Conservation (phyloP, 2,888 invertebrate genomes). For the Drosophila rubida region DNA sequence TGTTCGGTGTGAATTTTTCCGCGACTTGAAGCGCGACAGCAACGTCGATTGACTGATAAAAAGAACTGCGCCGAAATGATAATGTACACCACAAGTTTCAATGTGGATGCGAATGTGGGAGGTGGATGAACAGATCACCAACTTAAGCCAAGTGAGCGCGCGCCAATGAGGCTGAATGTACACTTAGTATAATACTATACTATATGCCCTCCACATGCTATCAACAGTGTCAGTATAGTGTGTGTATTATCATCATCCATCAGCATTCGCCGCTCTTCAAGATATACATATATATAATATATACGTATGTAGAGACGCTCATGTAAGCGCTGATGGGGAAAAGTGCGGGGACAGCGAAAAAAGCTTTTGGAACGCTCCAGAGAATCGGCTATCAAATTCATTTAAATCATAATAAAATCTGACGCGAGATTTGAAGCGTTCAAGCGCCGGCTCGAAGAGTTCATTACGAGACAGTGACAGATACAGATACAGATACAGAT, state of each 20-base stretch:
- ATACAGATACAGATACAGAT: not conserved
- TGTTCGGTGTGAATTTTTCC: constrained; percentile 49
- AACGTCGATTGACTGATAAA: constrained; percentile 73
- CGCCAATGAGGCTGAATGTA: constrained; percentile 72
- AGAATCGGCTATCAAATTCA: constrained; percentile 70
- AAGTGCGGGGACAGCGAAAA: constrained; percentile 27
- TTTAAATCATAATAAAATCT: constrained; percentile 76
- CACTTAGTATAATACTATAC: constrained; percentile 54
- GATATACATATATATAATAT: not conserved
- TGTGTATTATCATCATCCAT: constrained; percentile 24
- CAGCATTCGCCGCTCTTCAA: constrained; percentile 6
- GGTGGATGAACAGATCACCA: constrained; percentile 47
- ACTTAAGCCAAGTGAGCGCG: constrained; percentile 55
- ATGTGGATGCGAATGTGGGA: constrained; percentile 47
- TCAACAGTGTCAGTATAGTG: constrained; percentile 38
- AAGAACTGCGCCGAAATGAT: constrained; percentile 76
- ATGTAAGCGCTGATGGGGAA: constrained; percentile 25
- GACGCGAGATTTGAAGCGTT: constrained; percentile 50
- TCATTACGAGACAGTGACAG: constrained; percentile 3
- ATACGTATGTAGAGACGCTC: not conserved
- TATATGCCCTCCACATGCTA: constrained; percentile 33
- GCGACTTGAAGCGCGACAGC: constrained; percentile 65
- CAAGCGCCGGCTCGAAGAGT: constrained; percentile 46
- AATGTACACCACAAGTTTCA: constrained; percentile 50
- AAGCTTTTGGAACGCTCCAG: constrained; percentile 46